phyloP scores from a whole-genome alignment of 2,888 invertebrate species.

The Ectropis crepuscularia region DNA sequence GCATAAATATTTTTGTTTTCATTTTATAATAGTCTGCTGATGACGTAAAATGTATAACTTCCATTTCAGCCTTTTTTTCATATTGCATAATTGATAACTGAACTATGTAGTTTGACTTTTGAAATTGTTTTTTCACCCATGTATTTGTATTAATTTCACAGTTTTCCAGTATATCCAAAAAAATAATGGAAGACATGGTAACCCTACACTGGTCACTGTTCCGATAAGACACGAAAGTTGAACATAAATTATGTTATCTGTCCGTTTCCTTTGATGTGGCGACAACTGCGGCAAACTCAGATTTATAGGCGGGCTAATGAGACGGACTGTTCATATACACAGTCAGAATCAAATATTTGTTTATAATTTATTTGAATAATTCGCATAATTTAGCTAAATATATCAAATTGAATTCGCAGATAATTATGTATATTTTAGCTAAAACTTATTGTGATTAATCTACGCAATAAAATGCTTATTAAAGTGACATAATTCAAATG shows the following conservation, averaged over 20 bases:
- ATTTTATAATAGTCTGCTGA: too few relatives aligned
- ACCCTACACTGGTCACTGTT: slow-evolving; percentile 26
- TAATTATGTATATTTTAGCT: slow-evolving; percentile 1
- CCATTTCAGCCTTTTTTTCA: too few relatives aligned
- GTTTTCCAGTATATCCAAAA: background rate
- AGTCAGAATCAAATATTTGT: slow-evolving; percentile 13
- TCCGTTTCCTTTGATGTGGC: slow-evolving; percentile 42
- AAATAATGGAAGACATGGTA: background rate
- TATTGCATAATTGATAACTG: too few relatives aligned
- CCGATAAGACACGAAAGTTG: slow-evolving; percentile 48
- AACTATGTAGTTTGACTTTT: too few relatives aligned
- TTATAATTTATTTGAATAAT: slow-evolving; percentile 17
- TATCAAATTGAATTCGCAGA: slow-evolving; percentile 7
- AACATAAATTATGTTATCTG: slow-evolving; percentile 57
- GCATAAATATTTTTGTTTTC: too few relatives aligned
- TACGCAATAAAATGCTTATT: too few relatives aligned
- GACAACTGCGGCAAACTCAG: slow-evolving; percentile 21
- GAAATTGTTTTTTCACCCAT: too few relatives aligned
- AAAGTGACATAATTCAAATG: too few relatives aligned
- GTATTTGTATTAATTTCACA: background rate
- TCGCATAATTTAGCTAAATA: background rate
- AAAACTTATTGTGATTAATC: background rate
- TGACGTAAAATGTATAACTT: too few relatives aligned
- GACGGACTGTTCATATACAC: slow-evolving; percentile 22
- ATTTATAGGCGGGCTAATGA: slow-evolving; percentile 29